These are phyloP conservation scores for Prosopocoilus inquinatus DNA, from an alignment of 2,888 invertebrate genomes.

Conservation along the genomic window DNA sequence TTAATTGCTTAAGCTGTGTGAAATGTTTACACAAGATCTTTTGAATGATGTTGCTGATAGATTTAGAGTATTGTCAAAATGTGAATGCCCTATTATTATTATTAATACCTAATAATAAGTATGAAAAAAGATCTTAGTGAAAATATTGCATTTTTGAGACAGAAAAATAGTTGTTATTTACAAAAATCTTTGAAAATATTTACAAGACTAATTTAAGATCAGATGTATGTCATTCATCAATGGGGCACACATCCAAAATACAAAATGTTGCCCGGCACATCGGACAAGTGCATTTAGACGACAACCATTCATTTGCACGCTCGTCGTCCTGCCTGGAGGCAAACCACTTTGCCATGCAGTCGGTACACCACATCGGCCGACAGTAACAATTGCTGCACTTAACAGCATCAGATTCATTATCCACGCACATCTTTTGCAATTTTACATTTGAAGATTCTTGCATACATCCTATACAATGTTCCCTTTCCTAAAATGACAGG, in stretches of 20 bases:
- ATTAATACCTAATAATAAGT: neutral
- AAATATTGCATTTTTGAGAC: neutral
- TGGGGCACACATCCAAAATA: constrained; percentile 73
- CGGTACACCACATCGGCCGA: constrained; percentile 86
- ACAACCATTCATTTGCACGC: constrained; percentile 73
- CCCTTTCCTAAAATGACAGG: constrained; percentile 63
- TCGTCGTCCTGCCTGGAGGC: constrained; percentile 75
- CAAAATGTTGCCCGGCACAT: constrained; percentile 85
- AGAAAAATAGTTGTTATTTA: neutral
- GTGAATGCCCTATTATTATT: too few species aligned
- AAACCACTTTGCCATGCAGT: constrained; percentile 86
- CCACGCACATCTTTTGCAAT: constrained; percentile 66
- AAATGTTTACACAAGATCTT: too few species aligned
- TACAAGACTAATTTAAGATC: neutral
- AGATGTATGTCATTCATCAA: constrained; percentile 12
- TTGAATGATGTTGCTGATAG: too few species aligned
- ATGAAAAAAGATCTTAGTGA: neutral
- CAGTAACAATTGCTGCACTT: constrained; percentile 65
- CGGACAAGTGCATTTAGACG: constrained; percentile 82
- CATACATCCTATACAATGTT: constrained; percentile 89
- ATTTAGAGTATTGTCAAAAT: too few species aligned
- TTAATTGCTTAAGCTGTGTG: too few species aligned
- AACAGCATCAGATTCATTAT: constrained; percentile 46
- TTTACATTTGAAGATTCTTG: constrained; percentile 75
- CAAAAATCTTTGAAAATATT: neutral